Conservation (phyloP, 2,797 vertebrate genomes). For the Apogon talboti region DNA sequence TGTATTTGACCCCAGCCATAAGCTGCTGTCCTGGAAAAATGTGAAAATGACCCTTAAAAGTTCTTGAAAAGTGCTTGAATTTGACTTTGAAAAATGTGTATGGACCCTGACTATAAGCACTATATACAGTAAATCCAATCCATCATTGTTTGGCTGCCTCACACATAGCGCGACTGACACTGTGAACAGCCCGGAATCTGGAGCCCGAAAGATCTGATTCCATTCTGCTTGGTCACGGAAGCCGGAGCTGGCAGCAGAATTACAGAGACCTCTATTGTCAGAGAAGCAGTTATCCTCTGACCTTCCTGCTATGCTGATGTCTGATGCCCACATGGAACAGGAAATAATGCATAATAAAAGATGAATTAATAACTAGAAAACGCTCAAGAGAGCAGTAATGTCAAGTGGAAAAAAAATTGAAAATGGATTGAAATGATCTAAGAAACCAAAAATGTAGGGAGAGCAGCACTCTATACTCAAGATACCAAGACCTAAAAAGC, state of each 20-base stretch:
- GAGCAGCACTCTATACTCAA: no score
- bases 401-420: background rate
- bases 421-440: no score
- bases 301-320: constrained; percentile 1
- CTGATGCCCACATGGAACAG: background rate
- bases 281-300: constrained; percentile 19
- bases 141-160: no score
- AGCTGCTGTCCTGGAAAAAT: no score
- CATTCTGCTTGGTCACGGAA: constrained; percentile 23
- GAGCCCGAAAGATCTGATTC: constrained; percentile 15
- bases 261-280: constrained; percentile 11
- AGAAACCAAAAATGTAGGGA: no score
- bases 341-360: background rate
- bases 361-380: background rate
- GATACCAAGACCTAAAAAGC: no score
- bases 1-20: no score
- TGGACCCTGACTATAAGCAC: no score
- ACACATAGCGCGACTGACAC: constrained; percentile 21
- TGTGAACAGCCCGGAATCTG: constrained; percentile 38
- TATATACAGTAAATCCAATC: no score
- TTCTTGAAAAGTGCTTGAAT: no score
- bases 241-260: constrained; percentile 13
- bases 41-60: no score
- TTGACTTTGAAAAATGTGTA: no score
- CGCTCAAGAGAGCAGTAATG: background rate